Evolutionary conservation across 1,140 invertebrate genomes (phyloP), one percentile per base, ranked within the genome.

Genomic region (Ridgeia piscesae): DNA sequence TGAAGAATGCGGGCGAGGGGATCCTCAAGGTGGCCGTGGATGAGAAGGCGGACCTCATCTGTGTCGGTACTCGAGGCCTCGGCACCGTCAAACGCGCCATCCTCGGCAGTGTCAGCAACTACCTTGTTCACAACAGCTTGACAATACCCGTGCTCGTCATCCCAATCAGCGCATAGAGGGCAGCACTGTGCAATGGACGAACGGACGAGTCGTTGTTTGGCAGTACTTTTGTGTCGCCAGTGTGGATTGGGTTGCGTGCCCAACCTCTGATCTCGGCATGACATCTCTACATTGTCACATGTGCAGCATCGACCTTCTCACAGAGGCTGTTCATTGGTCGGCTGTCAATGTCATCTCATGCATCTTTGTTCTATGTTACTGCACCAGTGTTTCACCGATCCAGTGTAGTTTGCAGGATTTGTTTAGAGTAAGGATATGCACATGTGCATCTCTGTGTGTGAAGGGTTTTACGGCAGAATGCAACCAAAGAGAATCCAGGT

Each of bases 31-130:
- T 93, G 17, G 88, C 91, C 11, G 48, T 58, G 27, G 91, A 93
- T 9, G 92, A 93, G 89, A 42, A 88, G 35, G 92, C 91, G 6
- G 50, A 90, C 9, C 27, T 93, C 91, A 92, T 93, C 89, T 88
- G 92, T 33, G 89, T 93, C 34, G 92, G 92, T 4, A 92, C 91
- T n/a, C 48, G 92, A 1, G 92, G 92, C 11, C 11, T 92, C 11
- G 91, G 91, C n/a, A 33, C 88, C 0, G 35, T 93, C 11, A 93
- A 92, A 77, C 33, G 92, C 1, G 88, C 91, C 27, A 33, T 93
- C 33, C 50, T 93, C n/a, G 92, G 92, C 21, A 93, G 91, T 50
- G 92, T 93, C 92, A 93, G 92, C 88, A 91, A 93, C 31, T 93
- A 92, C 50, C 91, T 93, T 34, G 89, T 89, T 88, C 34, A 91